Evolutionary conservation across 2,797 vertebrate species (phyloP), one percentile per base, ranked within the genome.

Genomic region (Orestias chungarensis): DNA sequence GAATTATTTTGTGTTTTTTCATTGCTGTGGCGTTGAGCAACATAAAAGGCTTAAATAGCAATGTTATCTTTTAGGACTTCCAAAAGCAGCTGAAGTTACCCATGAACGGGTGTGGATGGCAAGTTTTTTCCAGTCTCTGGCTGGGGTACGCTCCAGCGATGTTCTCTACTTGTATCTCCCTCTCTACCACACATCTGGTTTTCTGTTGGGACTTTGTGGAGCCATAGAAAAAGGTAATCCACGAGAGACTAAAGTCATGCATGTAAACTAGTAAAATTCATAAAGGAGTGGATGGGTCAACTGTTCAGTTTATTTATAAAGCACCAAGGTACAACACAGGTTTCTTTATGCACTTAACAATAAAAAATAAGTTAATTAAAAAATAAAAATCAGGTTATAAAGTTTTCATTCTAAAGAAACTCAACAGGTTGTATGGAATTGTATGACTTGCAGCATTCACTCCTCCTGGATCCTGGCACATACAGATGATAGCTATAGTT

Each of bases 51-150:
- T 35, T 11, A 54, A 23, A 64, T 61, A 5, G 3, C 6, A 10
- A 7, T 44, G 1, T 50, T 86, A 31, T 82, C 43, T 78, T 66
- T 46, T 29, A 98, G 97, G 96, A 74, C 94, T 98, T 78, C 96
- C 97, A 0, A 98, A 98, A 85, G 96, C 96, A 38, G 96, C 96
- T 0, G 14, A 89, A 10, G 82, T 97, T 33, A 95, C 64, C 66
- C 95, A 98, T 0, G 66, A 91, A 1, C 93, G 86, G 54, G 0
- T 95, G 0, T 93, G 93, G 92, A 2, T 85, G 17, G 82, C 68
- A 6, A 71, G 76, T 3, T 88, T 73, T 27, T 1, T 95, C 6
- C 74, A 82, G 70, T 0, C 1, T 0, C 0, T 90, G 0, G 81
- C 52, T 4, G 85, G 87, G 0, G 10, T 96, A 2, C 86, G 43